Conservation (phyloP, 2,888 invertebrate genomes). For the Brassicogethes aeneus region DNA sequence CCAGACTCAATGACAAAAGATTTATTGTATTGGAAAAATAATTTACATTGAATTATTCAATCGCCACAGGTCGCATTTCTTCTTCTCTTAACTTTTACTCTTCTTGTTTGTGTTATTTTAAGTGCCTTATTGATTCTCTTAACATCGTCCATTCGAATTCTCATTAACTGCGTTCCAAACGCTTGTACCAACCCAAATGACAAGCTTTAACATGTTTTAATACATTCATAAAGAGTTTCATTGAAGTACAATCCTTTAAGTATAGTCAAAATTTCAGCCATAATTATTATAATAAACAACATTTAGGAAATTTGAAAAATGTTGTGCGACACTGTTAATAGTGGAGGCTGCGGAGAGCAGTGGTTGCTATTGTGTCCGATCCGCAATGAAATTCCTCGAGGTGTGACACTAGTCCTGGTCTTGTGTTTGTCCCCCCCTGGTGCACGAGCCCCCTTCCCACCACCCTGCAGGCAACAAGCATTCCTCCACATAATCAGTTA, state of each 20-base stretch:
- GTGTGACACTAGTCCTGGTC: constrained; percentile 22
- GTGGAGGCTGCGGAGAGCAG: constrained; percentile 5
- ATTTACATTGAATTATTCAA: constrained; percentile 39
- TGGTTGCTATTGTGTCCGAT: constrained; percentile 17
- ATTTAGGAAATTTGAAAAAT: too few species aligned
- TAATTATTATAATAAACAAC: too few species aligned
- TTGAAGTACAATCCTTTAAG: too few species aligned
- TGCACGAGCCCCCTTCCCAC: constrained; percentile 6
- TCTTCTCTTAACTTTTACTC: constrained; percentile 9
- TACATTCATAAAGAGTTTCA: too few species aligned
- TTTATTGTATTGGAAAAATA: constrained; percentile 40
- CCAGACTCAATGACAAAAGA: constrained; percentile 37
- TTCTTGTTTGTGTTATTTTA: constrained; percentile 18
- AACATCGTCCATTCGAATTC: too few species aligned
- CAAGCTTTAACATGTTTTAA: too few species aligned
- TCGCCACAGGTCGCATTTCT: constrained; percentile 30
- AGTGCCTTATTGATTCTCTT: constrained; percentile 1
- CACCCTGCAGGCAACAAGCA: constrained; percentile 24
- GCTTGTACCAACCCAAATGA: too few species aligned
- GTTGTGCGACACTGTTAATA: not conserved
- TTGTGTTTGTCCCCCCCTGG: constrained; percentile 21
- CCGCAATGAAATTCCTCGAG: constrained; percentile 21
- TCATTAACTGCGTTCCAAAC: too few species aligned
- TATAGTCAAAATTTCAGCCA: too few species aligned
- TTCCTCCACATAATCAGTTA: constrained; percentile 39